Conservation (phyloP, 2,797 vertebrate genomes). For the Percopsis omiscomaycus region DNA sequence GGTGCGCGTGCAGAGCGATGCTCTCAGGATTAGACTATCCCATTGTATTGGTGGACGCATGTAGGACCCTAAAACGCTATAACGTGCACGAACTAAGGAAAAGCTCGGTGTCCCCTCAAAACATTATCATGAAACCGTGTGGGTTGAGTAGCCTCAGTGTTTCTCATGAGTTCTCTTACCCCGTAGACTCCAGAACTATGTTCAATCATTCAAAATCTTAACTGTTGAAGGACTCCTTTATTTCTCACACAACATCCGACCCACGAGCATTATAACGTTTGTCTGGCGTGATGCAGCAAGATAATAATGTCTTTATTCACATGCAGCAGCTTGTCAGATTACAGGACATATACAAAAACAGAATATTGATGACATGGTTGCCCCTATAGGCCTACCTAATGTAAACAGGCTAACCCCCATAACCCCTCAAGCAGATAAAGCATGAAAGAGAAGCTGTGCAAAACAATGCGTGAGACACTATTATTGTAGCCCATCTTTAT, state of each 20-base stretch:
- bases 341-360: conserved; percentile 64
- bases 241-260: conserved; percentile 68
- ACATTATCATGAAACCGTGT: no score
- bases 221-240: conserved; percentile 57
- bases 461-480: conserved; percentile 74
- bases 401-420: conserved; percentile 38
- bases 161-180: background rate
- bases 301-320: conserved; percentile 75
- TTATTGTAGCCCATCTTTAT: conserved; percentile 51
- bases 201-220: conserved; percentile 3
- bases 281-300: conserved; percentile 62
- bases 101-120: no score
- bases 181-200: no score
- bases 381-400: conserved; percentile 43
- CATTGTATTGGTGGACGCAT: background rate
- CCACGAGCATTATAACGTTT: conserved; percentile 52
- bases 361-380: conserved; percentile 53
- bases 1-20: background rate
- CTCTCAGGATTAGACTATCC: background rate
- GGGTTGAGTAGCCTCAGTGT: no score
- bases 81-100: background rate
- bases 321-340: conserved; percentile 75
- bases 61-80: background rate
- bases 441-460: conserved; percentile 73
- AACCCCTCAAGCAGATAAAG: conserved; percentile 61